Conservation (phyloP, 1,140 invertebrate genomes). For the Drosophila ohnishii region DNA sequence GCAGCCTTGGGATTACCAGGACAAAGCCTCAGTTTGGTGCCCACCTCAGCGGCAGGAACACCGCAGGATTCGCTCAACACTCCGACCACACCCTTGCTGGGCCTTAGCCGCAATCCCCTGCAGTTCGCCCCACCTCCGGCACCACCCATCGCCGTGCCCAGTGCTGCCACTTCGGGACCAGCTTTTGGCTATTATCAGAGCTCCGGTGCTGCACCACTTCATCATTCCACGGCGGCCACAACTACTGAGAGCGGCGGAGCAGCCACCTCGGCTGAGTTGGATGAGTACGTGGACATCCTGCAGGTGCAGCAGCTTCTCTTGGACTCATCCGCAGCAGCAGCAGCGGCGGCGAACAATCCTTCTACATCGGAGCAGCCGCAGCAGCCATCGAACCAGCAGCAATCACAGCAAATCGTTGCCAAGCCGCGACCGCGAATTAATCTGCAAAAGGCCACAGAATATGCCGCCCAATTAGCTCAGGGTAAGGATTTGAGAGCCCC, state of each 20-base stretch:
- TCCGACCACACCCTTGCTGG: constrained; percentile 67
- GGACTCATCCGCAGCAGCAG: constrained; percentile 79
- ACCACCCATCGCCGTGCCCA: constrained; percentile 46
- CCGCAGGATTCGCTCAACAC: constrained; percentile 76
- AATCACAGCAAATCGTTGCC: constrained; percentile 47
- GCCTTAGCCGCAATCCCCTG: constrained; percentile 67
- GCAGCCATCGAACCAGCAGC: constrained; percentile 20
- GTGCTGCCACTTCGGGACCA: constrained; percentile 19
- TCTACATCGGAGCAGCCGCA: constrained; percentile 22
- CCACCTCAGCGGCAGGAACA: constrained; percentile 29
- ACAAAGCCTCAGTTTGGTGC: constrained; percentile 35
- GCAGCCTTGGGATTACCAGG: constrained; percentile 2
- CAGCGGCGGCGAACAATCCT: constrained; percentile 40
- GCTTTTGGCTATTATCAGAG: constrained; percentile 63
- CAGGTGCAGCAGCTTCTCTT: constrained; percentile 84
- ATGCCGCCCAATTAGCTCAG: constrained; percentile 78
- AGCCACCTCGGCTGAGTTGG: constrained; percentile 57
- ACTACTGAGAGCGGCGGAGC: background rate
- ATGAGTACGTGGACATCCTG: constrained; percentile 85
- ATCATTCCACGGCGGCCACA: constrained; percentile 9
- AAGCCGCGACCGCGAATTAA: constrained; percentile 78
- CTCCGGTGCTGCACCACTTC: constrained; percentile 9
- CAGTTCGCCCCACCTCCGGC: constrained; percentile 67
- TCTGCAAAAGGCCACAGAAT: constrained; percentile 80
- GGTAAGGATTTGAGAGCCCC: constrained; percentile 37